Conservation (phyloP, 2,797 vertebrate genomes). For the Hirundo rustica region DNA sequence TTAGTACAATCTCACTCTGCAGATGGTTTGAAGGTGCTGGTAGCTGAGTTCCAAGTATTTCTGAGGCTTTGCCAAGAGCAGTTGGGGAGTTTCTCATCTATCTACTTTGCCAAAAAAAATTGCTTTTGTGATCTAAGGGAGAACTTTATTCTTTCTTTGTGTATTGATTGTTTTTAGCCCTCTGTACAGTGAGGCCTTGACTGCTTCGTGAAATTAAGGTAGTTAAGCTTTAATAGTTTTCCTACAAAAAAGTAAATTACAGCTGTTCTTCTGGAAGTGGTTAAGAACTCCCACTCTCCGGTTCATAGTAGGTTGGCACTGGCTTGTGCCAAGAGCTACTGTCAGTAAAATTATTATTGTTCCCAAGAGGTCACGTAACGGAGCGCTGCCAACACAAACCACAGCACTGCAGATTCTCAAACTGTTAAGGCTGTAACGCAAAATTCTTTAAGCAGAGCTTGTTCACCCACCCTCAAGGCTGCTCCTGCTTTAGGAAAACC, state of each 20-base stretch:
- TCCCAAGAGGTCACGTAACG: background rate
- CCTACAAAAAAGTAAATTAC: background rate
- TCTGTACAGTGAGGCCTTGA: background rate
- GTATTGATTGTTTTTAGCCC: background rate
- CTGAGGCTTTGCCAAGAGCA: background rate
- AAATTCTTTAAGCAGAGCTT: background rate
- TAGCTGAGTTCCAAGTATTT: background rate
- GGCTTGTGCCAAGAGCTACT: constrained; percentile 45
- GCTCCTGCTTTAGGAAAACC: background rate
- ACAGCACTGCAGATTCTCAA: background rate
- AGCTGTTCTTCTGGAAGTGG: constrained; percentile 27
- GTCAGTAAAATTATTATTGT: constrained; percentile 40
- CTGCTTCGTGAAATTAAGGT: background rate
- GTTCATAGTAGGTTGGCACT: background rate
- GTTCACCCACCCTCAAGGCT: background rate
- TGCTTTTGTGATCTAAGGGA: background rate
- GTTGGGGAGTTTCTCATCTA: background rate
- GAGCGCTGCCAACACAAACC: constrained; percentile 29
- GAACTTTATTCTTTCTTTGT: background rate
- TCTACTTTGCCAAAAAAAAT: background rate
- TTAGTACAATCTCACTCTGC: background rate
- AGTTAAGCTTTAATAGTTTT: background rate
- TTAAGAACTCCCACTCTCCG: constrained; percentile 16
- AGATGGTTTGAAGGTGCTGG: background rate
- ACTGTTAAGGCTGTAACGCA: background rate